Percentiles rank a stretch among this genome's conserved stretches.
Evolutionary conservation across 2,888 invertebrate genomes (phyloP).

Genomic region (Folsomia manolachei): DNA sequence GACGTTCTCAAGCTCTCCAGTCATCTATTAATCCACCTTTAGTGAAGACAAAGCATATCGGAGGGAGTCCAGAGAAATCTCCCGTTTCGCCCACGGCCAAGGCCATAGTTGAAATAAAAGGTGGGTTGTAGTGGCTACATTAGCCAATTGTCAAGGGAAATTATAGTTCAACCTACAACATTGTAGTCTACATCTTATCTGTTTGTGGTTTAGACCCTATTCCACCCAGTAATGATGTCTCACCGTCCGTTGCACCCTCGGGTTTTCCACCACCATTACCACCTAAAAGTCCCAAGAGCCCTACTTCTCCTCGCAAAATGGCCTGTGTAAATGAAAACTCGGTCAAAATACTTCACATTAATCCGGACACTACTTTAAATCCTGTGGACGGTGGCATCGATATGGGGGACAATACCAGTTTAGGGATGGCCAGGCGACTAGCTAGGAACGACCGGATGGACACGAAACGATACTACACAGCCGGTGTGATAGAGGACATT

Average conservation of each 20-base stretch:
- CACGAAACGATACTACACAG: slow-evolving; percentile 63
- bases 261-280: slow-evolving; percentile 26
- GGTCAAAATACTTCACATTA: slow-evolving; percentile 38
- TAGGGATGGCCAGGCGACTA: slow-evolving; percentile 57
- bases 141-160: too few species aligned
- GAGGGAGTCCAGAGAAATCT: slow-evolving; percentile 44
- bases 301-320: background rate
- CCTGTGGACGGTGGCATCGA: background rate
- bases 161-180: too few species aligned
- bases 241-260: slow-evolving; percentile 39
- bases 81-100: slow-evolving; percentile 34
- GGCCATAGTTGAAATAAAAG: slow-evolving; percentile 58
- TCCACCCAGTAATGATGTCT: slow-evolving; percentile 46
- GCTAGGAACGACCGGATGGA: slow-evolving; percentile 55
- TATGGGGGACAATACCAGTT: slow-evolving; percentile 30
- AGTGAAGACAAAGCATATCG: slow-evolving; percentile 65
- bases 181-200: too few species aligned
- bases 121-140: slow-evolving; percentile 47
- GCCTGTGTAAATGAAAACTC: slow-evolving; percentile 13
- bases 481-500: slow-evolving; percentile 66
- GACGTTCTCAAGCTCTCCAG: slow-evolving; percentile 51
- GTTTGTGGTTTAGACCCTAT: slow-evolving; percentile 34
- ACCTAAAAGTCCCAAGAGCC: slow-evolving; percentile 16
- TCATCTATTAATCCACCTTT: slow-evolving; percentile 66
- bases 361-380: slow-evolving; percentile 27